Evolutionary conservation across 2,113 vertebrate species (phyloP).

Genomic region (Eptatretus burgeri): DNA sequence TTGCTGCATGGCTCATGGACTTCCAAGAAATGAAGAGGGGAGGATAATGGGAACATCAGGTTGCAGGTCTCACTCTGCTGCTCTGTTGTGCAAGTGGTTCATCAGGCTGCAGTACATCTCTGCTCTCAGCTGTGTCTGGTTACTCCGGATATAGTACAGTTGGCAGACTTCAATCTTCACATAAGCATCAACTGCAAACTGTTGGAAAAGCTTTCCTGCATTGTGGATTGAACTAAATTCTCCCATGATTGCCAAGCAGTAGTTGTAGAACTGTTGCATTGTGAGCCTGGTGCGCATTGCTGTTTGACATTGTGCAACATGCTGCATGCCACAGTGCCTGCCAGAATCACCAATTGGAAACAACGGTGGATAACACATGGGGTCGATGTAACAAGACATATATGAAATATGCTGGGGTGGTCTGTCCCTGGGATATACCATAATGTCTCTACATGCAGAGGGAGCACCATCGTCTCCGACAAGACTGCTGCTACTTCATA

Average conservation of each 20-base stretch:
- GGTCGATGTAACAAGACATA: conserved; percentile 2
- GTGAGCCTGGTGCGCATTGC: neutral
- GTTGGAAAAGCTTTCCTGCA: neutral
- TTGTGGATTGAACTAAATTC: neutral
- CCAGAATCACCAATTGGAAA: conserved; percentile 1
- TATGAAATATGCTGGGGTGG: neutral
- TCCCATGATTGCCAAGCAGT: neutral
- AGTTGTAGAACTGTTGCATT: neutral
- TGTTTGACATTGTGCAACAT: neutral
- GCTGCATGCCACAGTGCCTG: conserved; percentile 5
- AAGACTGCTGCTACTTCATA: neutral
- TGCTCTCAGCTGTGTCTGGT: no score
- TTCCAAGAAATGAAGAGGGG: no score
- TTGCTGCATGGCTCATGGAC: no score
- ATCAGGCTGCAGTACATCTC: no score
- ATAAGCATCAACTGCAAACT: neutral
- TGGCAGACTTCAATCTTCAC: neutral
- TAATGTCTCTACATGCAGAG: neutral
- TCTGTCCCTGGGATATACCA: neutral
- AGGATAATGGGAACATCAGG: no score
- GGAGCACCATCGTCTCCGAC: neutral
- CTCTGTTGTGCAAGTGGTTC: no score
- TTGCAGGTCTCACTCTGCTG: no score
- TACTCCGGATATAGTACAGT: neutral
- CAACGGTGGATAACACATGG: neutral